Conservation (phyloP, 1,140 invertebrate genomes). For the Aricia agestis region DNA sequence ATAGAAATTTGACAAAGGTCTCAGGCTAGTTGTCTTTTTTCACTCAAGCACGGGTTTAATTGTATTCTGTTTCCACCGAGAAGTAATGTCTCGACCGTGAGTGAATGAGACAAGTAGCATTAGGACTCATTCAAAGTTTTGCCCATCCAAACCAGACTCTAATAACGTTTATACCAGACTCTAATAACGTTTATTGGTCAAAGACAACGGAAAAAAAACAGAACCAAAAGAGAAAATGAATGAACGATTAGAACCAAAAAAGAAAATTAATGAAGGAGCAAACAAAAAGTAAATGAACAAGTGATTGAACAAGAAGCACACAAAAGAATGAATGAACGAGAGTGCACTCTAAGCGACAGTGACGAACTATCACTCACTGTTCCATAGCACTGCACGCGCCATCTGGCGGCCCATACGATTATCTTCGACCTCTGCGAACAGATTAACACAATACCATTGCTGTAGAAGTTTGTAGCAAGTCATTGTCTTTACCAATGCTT, state of each 20-base stretch:
- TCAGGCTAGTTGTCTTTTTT: too few species aligned
- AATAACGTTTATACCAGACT: neutral
- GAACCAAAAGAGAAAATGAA: neutral
- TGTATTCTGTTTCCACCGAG: too few species aligned
- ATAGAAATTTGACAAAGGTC: too few species aligned
- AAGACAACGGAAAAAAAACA: slow-evolving; percentile 11
- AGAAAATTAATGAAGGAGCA: neutral
- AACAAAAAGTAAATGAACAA: neutral
- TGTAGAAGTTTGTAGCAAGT: neutral
- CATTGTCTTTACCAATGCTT: too few species aligned
- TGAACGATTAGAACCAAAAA: neutral
- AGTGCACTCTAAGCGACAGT: slow-evolving; percentile 38
- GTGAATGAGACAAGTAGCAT: too few species aligned
- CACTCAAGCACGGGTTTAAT: too few species aligned
- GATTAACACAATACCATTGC: slow-evolving; percentile 33
- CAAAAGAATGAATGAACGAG: neutral
- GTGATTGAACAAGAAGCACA: too few species aligned
- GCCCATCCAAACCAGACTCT: neutral
- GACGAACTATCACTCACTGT: slow-evolving; percentile 80
- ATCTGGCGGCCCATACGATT: slow-evolving; percentile 83
- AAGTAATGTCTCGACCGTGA: too few species aligned
- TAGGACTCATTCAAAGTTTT: neutral
- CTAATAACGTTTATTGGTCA: neutral
- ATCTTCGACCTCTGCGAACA: slow-evolving; percentile 86
- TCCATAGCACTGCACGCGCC: slow-evolving; percentile 86